A percentile compares a stretch with the other conserved stretches of the same genome.
phyloP scores from a whole-genome alignment of 2,888 invertebrate species.

The Chrysodeixis includens region DNA sequence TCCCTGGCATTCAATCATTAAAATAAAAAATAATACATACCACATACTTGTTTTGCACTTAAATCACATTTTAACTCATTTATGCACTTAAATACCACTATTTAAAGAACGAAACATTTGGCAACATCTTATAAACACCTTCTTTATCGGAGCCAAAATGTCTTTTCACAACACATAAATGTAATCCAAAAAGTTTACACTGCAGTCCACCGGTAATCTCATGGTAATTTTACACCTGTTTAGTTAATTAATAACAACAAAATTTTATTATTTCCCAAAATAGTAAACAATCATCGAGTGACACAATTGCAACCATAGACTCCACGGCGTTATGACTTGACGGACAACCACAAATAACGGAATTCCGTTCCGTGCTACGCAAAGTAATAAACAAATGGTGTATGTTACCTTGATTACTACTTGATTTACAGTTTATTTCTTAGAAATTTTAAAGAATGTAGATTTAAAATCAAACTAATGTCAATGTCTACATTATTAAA shows the following conservation, averaged over 20 bases:
- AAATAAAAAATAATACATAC: constrained; percentile 65
- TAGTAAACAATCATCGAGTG: constrained; percentile 86
- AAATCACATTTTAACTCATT: constrained; percentile 64
- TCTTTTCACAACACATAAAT: constrained; percentile 40
- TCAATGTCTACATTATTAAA: too few relatives aligned
- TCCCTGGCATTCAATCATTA: constrained; percentile 59
- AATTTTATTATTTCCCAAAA: constrained; percentile 76
- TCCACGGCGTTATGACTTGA: constrained; percentile 84
- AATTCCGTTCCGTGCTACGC: constrained; percentile 70
- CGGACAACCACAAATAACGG: constrained; percentile 83
- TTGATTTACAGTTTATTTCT: neutral
- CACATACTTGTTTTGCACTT: constrained; percentile 63
- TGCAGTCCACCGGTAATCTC: constrained; percentile 53
- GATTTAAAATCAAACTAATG: too few relatives aligned
- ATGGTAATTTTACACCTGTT: constrained; percentile 42
- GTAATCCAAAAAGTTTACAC: constrained; percentile 46
- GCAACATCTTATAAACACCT: constrained; percentile 84
- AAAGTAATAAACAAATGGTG: constrained; percentile 22
- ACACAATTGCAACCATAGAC: constrained; percentile 88
- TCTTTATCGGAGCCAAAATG: constrained; percentile 63
- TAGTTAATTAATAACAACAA: constrained; percentile 56
- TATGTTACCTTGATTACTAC: neutral
- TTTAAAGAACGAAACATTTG: constrained; percentile 70
- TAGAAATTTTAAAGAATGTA: too few relatives aligned
- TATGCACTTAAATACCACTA: constrained; percentile 65